These are phyloP conservation scores for Serilophus lunatus DNA, from an alignment of 2,113 vertebrate species.

Conservation along the genomic window DNA sequence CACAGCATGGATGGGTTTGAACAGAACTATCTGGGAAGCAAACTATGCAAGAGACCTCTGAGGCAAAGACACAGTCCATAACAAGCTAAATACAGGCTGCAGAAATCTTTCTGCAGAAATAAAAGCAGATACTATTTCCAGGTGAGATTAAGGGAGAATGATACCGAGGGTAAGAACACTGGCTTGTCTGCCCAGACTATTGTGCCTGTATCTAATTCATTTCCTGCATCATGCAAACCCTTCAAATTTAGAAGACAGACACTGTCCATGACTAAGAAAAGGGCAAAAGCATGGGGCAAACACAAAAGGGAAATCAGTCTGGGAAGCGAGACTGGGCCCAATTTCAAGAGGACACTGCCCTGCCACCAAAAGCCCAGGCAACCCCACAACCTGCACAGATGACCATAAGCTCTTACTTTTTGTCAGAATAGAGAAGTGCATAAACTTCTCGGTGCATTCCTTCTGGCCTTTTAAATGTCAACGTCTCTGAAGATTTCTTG, in stretches of 20 bases:
- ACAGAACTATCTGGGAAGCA: background rate
- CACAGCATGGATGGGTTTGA: background rate
- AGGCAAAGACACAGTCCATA: background rate
- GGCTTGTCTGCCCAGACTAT: background rate
- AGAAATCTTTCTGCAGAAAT: background rate
- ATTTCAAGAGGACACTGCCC: background rate
- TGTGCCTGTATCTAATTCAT: background rate
- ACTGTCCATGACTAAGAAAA: background rate
- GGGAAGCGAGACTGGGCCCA: accelerated
- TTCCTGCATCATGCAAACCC: background rate
- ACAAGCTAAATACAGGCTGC: background rate
- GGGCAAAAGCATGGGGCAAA: background rate
- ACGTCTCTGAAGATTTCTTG: constrained; percentile 91
- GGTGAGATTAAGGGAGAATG: background rate
- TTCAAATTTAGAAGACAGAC: background rate
- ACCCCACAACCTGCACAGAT: background rate
- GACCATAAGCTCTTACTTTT: constrained; percentile 82
- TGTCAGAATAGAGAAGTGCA: constrained; percentile 96
- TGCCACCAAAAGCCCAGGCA: background rate
- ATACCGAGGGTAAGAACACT: background rate
- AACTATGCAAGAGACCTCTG: background rate
- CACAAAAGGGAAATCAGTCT: background rate
- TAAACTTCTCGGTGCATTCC: constrained; percentile 99
- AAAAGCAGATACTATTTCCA: background rate
- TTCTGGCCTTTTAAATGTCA: constrained; percentile 96